Percentiles rank a stretch among this genome's conserved stretches.
phyloP scores from a whole-genome alignment of 1,140 invertebrate species.

The Drosophila nigromelanica region DNA sequence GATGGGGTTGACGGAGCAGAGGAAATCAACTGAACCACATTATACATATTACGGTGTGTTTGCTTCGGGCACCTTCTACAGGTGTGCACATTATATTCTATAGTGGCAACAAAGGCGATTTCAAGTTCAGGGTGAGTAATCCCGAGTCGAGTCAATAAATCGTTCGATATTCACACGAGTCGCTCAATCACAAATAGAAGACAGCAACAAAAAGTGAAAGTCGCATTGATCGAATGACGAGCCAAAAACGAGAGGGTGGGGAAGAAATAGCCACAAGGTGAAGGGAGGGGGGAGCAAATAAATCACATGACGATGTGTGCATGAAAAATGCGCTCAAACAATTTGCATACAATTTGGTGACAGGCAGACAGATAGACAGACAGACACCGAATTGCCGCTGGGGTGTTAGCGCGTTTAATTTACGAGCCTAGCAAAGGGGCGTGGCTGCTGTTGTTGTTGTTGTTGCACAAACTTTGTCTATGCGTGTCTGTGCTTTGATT shows the following conservation, averaged over 20 bases:
- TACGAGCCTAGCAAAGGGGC: slow-evolving; percentile 63
- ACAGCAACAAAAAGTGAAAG: slow-evolving; percentile 73
- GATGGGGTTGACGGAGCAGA: slow-evolving; percentile 2
- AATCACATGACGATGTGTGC: slow-evolving; percentile 51
- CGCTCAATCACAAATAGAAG: slow-evolving; percentile 27
- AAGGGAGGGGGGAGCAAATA: slow-evolving; percentile 37
- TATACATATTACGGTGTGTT: slow-evolving; percentile 13
- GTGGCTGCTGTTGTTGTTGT: slow-evolving; percentile 35
- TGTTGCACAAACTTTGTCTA: slow-evolving; percentile 28
- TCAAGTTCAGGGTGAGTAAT: slow-evolving; percentile 76
- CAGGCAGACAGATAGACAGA: slow-evolving; percentile 29
- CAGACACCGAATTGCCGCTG: slow-evolving; percentile 8
- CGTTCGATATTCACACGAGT: slow-evolving; percentile 51
- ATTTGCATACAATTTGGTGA: slow-evolving; percentile 78
- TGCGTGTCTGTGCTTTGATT: slow-evolving; percentile 24
- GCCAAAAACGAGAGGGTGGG: background rate
- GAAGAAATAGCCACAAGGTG: no score
- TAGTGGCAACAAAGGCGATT: slow-evolving; percentile 47
- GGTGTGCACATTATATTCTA: slow-evolving; percentile 50
- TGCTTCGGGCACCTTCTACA: slow-evolving; percentile 29
- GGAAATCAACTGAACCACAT: slow-evolving; percentile 5
- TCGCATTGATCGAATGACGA: slow-evolving; percentile 26
- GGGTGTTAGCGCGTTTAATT: slow-evolving; percentile 55
- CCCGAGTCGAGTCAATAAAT: slow-evolving; percentile 54
- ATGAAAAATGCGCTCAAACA: slow-evolving; percentile 44